These are phyloP conservation scores for Capromys pilorides DNA, from an alignment of 2,797 vertebrate genomes.

Conservation along the genomic window DNA sequence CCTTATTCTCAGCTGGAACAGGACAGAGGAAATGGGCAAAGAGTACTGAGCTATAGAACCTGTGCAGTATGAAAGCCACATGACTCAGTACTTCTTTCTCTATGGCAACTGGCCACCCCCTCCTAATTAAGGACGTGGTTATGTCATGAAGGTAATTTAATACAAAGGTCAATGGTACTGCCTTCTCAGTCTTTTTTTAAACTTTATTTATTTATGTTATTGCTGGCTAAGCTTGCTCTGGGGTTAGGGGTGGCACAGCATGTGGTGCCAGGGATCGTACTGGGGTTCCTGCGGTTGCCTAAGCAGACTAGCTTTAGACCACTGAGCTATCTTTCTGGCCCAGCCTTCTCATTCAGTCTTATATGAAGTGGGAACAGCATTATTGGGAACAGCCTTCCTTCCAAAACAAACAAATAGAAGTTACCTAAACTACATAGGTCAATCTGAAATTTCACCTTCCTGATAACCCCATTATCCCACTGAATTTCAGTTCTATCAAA, in stretches of 20 bases:
- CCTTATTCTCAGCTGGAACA: background rate
- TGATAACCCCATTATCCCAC: background rate
- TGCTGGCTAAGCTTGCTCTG: no score
- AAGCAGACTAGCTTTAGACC: no score
- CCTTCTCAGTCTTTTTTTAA: background rate
- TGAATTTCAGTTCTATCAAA: constrained; percentile 16
- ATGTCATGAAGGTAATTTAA: background rate
- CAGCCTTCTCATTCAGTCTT: background rate
- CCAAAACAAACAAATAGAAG: background rate
- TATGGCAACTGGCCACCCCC: background rate
- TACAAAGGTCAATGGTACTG: background rate
- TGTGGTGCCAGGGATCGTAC: no score
- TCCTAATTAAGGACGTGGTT: background rate
- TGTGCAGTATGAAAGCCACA: background rate
- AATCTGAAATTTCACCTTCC: background rate
- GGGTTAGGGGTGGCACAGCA: no score
- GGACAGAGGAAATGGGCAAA: background rate
- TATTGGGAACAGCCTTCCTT: background rate
- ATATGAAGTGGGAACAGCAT: background rate
- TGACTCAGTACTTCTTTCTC: background rate
- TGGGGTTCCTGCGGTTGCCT: no score
- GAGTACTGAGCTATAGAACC: background rate
- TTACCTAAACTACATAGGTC: background rate
- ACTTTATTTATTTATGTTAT: no score
- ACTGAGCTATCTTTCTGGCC: no score